A percentile compares a stretch with the other conserved stretches of the same genome.
phyloP scores from a whole-genome alignment of 2,888 invertebrate species.

The Diloba caeruleocephala region DNA sequence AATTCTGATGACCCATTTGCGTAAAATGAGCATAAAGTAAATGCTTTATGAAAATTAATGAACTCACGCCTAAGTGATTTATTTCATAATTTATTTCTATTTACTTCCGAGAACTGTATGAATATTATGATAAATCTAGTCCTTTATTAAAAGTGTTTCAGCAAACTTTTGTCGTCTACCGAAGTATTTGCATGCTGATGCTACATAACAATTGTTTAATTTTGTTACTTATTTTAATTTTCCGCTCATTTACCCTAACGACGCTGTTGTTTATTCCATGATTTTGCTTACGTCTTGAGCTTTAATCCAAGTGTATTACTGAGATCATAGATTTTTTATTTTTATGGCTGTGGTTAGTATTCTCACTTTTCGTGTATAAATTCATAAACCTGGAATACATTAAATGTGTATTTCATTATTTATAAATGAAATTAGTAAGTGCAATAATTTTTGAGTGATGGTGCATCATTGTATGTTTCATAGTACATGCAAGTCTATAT shows the following conservation, averaged over 20 bases:
- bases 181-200: slow-evolving; percentile 47
- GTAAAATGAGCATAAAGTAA: slow-evolving; percentile 33
- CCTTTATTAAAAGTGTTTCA: slow-evolving; percentile 51
- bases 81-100: slow-evolving; percentile 50
- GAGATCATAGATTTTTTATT: neutral
- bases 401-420: too few relatives aligned
- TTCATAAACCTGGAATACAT: too few relatives aligned
- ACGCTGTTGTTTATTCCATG: too few relatives aligned
- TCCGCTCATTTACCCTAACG: neutral
- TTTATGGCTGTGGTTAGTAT: too few relatives aligned
- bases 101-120: slow-evolving; percentile 50
- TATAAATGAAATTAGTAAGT: too few relatives aligned
- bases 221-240: slow-evolving; percentile 24
- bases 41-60: slow-evolving; percentile 44
- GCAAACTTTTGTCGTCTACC: slow-evolving; percentile 38
- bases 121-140: slow-evolving; percentile 52
- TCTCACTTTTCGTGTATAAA: too few relatives aligned
- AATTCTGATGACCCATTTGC: slow-evolving; percentile 24
- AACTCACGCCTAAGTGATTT: slow-evolving; percentile 44
- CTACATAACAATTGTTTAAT: slow-evolving; percentile 36
- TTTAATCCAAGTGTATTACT: too few relatives aligned
- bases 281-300: too few relatives aligned
- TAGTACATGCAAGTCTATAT: too few relatives aligned
- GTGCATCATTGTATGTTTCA: too few relatives aligned
- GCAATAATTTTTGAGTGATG: too few relatives aligned